A percentile compares a stretch with the other conserved stretches of the same genome.
These are phyloP conservation scores for Augiades crinisus DNA, from an alignment of 2,888 invertebrate species.

Conservation along the genomic window DNA sequence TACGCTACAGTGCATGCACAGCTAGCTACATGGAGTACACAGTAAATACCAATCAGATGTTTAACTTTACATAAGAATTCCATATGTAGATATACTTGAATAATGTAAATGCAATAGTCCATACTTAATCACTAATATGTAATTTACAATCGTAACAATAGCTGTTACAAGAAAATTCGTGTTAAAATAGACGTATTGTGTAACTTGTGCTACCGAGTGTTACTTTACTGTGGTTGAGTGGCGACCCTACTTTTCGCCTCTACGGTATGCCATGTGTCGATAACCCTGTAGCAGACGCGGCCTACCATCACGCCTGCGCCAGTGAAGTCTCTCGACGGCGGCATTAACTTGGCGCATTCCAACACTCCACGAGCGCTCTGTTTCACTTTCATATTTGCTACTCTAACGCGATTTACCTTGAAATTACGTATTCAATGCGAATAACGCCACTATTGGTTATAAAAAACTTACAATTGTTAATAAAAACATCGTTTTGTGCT, in stretches of 20 bases:
- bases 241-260: slow-evolving; percentile 62
- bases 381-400: slow-evolving; percentile 50
- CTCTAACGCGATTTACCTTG: slow-evolving; percentile 6
- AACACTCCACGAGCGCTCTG: slow-evolving; percentile 54
- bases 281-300: slow-evolving; percentile 71
- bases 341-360: slow-evolving; percentile 69
- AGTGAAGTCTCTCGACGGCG: slow-evolving; percentile 63
- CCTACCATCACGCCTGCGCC: slow-evolving; percentile 72
- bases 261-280: slow-evolving; percentile 67
- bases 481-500: slow-evolving; percentile 20
- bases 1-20: slow-evolving; percentile 51
- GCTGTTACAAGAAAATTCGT: not conserved
- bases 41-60: slow-evolving; percentile 8
- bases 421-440: not conserved
- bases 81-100: not conserved
- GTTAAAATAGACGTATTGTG: not conserved
- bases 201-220: not conserved
- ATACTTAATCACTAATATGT: not conserved
- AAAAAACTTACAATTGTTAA: not conserved
- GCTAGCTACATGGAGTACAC: slow-evolving; percentile 31
- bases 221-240: slow-evolving; percentile 27
- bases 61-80: not conserved
- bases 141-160: not conserved
- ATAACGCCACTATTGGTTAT: not conserved
- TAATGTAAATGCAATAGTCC: not conserved